Conservation (phyloP, 37 sponge, comb jelly and placozoan species). For the Beroe forskalii region DNA sequence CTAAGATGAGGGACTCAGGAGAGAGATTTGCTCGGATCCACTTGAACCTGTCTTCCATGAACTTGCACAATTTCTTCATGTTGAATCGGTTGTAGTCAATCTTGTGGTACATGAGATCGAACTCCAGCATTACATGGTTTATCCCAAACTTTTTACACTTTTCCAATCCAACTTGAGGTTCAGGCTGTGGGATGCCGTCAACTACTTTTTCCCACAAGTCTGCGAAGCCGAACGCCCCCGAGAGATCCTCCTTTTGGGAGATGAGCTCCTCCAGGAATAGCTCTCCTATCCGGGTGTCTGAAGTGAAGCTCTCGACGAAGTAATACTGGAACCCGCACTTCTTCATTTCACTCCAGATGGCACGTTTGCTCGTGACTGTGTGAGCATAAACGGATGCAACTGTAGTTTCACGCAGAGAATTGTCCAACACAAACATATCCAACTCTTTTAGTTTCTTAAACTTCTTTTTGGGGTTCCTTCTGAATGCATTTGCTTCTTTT, state of each 20-base stretch:
- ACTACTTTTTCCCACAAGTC: slow-evolving; percentile 70
- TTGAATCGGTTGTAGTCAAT: slow-evolving; percentile 69
- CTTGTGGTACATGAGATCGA: slow-evolving; percentile 68
- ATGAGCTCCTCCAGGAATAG: slow-evolving; percentile 69
- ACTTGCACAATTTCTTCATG: slow-evolving; percentile 68
- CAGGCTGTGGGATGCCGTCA: slow-evolving; percentile 69
- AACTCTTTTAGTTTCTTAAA: slow-evolving; percentile 68
- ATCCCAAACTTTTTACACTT: slow-evolving; percentile 77
- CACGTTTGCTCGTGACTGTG: slow-evolving; percentile 78
- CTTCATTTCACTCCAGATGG: too few species aligned
- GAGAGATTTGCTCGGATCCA: slow-evolving; percentile 67
- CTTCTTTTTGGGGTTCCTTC: neutral
- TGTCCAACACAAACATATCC: slow-evolving; percentile 84
- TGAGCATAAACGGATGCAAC: slow-evolving; percentile 82
- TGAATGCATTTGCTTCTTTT: too few species aligned
- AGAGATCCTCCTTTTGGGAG: slow-evolving; percentile 68
- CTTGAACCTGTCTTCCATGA: slow-evolving; percentile 69
- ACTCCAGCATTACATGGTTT: slow-evolving; percentile 72
- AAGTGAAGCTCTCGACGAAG: slow-evolving; percentile 77
- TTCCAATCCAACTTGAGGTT: slow-evolving; percentile 66
- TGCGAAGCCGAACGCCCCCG: slow-evolving; percentile 73
- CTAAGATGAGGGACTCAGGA: slow-evolving; percentile 67
- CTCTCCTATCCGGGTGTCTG: slow-evolving; percentile 80
- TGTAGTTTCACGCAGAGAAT: slow-evolving; percentile 91
- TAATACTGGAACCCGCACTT: slow-evolving; percentile 74